Base-by-base conservation (phyloP, 2,113 vertebrate species). In the Coracopsis vasa region DNA sequence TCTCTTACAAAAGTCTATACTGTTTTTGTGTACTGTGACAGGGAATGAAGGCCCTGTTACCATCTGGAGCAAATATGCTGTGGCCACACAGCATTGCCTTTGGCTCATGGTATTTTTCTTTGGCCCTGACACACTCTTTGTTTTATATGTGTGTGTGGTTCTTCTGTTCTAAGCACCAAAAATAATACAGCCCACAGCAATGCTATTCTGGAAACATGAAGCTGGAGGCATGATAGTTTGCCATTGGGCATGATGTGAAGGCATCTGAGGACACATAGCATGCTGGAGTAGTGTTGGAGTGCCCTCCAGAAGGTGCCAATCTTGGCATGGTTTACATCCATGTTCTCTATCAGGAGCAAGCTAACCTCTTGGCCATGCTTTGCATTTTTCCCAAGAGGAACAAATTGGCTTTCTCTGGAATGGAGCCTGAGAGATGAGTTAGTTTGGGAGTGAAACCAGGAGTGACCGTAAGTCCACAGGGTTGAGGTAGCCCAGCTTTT, bases 131-230 rank as follows among this genome's bases (percentile, higher is more conserved):
- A 24, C 73, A 39, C 29, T 92, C 69, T 80, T 88, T 88, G 62
- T 78, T 91, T 91, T 92, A 3, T 66, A 29, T 48, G 60, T 79
- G 88, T 65, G 78, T 96, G 91, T 92, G 86, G 80, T 79, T 95
- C 91, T 58, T 95, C 71, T 73, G 64, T 90, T 86, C 60, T 47
- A 39, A 67, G 86, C 0, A 11, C 92, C 92, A 94, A 86, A 95
- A 95, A 78, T 92, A 96, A 83, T 84, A 45, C 88, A 94, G 83
- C 92, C 88, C 94, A 92, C 88, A 86, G 80, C 86, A 58, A 28
- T 47, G 80, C 91, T 96, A 7, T 92, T 94, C 94, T 66, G 66
- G 94, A 83, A 96, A 78, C 67, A 13, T 47, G 86, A 41, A 84
- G 88, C 82, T 11, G 29, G 77, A 88, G 77, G 37, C 77, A 42